A percentile compares a stretch with the other conserved stretches of the same genome.
phyloP scores from a whole-genome alignment of 1,140 invertebrate species.

The Arctopsyche grandis region DNA sequence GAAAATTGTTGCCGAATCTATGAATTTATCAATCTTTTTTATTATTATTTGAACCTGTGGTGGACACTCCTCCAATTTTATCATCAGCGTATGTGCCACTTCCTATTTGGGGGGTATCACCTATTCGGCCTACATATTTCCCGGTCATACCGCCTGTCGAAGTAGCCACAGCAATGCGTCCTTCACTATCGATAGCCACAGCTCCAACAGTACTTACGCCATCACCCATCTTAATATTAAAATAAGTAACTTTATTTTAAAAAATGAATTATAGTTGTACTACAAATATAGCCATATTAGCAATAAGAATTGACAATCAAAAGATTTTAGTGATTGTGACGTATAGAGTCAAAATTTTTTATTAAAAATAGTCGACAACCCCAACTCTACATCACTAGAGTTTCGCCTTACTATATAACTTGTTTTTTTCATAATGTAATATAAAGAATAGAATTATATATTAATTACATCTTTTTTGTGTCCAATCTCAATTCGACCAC shows the following conservation, averaged over 20 bases:
- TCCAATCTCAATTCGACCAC: slow-evolving; percentile 66
- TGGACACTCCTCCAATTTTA: slow-evolving; percentile 75
- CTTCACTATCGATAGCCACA: slow-evolving; percentile 77
- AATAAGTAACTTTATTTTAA: not conserved
- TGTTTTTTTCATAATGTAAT: no score
- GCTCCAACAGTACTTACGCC: slow-evolving; percentile 84
- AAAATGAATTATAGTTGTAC: not conserved
- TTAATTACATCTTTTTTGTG: slow-evolving; percentile 35
- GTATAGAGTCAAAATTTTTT: no score
- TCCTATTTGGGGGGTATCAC: slow-evolving; percentile 79
- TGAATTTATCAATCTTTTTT: no score
- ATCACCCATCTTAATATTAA: slow-evolving; percentile 54
- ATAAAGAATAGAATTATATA: not conserved
- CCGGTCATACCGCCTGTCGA: slow-evolving; percentile 88
- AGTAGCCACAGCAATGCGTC: slow-evolving; percentile 79
- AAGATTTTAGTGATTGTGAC: not conserved
- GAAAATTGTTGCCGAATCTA: no score
- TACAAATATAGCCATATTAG: not conserved
- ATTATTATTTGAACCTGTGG: slow-evolving; percentile 71
- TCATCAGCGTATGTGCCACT: slow-evolving; percentile 80
- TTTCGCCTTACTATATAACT: no score
- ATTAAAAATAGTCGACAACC: no score
- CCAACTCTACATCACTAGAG: no score
- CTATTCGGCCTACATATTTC: slow-evolving; percentile 83
- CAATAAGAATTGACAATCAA: not conserved